Evolutionary conservation across 1,140 invertebrate species (phyloP).

Genomic region (Zaprionus kolodkinae): DNA sequence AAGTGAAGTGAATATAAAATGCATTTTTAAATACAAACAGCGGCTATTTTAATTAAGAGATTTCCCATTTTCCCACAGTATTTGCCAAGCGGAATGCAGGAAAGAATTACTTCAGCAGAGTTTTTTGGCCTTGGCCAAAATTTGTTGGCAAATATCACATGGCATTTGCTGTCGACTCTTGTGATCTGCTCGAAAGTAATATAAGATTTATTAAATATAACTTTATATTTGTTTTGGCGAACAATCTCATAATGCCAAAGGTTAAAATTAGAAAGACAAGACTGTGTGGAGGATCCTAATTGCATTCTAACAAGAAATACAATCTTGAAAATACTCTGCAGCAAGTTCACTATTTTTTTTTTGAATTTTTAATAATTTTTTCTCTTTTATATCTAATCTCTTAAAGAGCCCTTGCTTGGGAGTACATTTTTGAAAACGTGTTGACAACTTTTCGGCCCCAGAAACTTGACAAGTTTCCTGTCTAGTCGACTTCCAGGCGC

Average conservation of each 20-base stretch:
- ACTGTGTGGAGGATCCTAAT: no score
- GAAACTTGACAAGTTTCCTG: conserved; percentile 34
- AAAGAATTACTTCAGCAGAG: background rate
- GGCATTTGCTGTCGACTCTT: background rate
- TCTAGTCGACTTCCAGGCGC: background rate
- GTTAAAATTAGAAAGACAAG: no score
- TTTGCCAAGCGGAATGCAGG: conserved; percentile 28
- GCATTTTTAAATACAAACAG: conserved; percentile 24
- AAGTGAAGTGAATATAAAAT: conserved; percentile 16
- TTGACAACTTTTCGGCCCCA: conserved; percentile 24
- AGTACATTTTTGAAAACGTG: background rate
- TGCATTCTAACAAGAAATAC: no score
- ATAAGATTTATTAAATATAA: background rate
- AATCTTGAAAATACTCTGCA: no score
- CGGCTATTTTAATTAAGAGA: conserved; percentile 62
- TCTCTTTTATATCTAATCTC: conserved; percentile 13
- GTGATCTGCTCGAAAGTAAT: background rate
- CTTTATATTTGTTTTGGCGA: no score
- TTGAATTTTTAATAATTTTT: background rate
- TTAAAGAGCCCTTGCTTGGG: conserved; percentile 4
- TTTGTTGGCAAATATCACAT: background rate
- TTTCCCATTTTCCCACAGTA: conserved; percentile 30
- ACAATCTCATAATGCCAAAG: no score
- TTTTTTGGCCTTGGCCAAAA: background rate
- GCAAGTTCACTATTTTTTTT: background rate